Evolutionary conservation across 1,140 invertebrate species (phyloP).

Genomic region (Lanistes nyassanus): DNA sequence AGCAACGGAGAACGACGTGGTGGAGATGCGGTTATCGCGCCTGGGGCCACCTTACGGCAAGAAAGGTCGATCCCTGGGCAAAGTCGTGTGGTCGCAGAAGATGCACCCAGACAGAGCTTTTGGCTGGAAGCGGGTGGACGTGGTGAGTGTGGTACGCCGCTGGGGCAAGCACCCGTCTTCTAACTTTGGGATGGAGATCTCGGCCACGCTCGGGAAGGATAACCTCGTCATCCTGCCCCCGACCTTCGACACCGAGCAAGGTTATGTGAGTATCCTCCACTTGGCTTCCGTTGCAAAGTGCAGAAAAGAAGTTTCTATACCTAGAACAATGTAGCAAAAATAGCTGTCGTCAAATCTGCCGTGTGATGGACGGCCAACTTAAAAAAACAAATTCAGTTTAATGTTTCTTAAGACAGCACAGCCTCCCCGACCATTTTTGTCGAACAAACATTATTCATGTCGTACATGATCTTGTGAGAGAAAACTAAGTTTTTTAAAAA

Average conservation of each 20-base stretch:
- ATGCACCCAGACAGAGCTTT: slow-evolving; percentile 18
- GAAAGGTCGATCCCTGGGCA: slow-evolving; percentile 1
- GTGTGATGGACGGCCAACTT: too few species aligned
- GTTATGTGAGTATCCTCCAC: slow-evolving; percentile 70
- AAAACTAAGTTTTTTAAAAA: too few species aligned
- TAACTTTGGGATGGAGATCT: slow-evolving; percentile 69
- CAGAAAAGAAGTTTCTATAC: too few species aligned
- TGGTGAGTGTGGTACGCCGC: slow-evolving; percentile 75
- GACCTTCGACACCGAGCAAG: slow-evolving; percentile 22
- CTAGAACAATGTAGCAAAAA: too few species aligned
- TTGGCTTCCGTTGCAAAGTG: too few species aligned
- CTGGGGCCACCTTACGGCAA: neutral
- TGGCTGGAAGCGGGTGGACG: slow-evolving; percentile 85
- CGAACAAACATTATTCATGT: too few species aligned
- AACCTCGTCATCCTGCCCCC: slow-evolving; percentile 73
- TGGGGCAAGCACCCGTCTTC: slow-evolving; percentile 65
- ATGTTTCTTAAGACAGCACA: too few species aligned
- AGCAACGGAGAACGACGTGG: slow-evolving; percentile 7
- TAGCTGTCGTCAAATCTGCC: too few species aligned
- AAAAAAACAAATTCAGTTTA: too few species aligned
- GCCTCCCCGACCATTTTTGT: too few species aligned
- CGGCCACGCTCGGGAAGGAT: slow-evolving; percentile 81
- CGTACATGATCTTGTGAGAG: too few species aligned
- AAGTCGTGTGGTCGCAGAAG: slow-evolving; percentile 23
- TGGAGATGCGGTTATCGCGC: slow-evolving; percentile 15